These are phyloP conservation scores for Notothenia rossii DNA, from an alignment of 2,113 vertebrate genomes.

Conservation along the genomic window DNA sequence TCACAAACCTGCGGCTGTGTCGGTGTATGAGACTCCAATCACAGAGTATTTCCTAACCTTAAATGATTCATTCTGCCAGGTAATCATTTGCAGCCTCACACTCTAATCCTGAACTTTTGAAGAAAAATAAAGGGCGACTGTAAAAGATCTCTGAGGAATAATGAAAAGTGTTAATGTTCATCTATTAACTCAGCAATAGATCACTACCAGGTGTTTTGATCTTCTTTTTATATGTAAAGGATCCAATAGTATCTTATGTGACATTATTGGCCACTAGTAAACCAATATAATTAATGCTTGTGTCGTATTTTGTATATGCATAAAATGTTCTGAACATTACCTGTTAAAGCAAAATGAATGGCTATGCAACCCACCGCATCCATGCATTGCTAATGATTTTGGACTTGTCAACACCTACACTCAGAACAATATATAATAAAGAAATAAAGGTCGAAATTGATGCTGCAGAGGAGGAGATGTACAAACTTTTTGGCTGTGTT, in stretches of 20 bases:
- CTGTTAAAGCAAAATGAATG: background rate
- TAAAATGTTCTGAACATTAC: background rate
- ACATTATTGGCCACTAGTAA: background rate
- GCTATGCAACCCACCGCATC: background rate
- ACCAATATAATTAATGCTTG: background rate
- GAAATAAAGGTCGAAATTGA: background rate
- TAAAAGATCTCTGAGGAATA: background rate
- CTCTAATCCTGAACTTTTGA: constrained; percentile 27
- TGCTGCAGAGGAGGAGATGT: background rate
- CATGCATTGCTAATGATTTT: background rate
- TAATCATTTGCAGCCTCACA: constrained; percentile 51
- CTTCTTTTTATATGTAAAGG: background rate
- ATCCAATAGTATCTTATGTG: background rate
- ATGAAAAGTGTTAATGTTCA: background rate
- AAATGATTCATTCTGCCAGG: constrained; percentile 61
- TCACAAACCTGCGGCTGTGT: constrained; percentile 42
- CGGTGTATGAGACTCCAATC: constrained; percentile 47
- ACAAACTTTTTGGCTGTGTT: background rate
- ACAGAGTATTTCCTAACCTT: constrained; percentile 43
- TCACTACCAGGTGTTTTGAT: background rate
- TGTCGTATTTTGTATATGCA: background rate
- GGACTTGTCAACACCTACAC: background rate
- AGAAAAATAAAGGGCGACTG: constrained; percentile 12
- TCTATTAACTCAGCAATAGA: background rate
- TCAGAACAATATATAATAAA: background rate